phyloP scores from a whole-genome alignment of 2,113 vertebrate genomes.

The Eclectus roratus region DNA sequence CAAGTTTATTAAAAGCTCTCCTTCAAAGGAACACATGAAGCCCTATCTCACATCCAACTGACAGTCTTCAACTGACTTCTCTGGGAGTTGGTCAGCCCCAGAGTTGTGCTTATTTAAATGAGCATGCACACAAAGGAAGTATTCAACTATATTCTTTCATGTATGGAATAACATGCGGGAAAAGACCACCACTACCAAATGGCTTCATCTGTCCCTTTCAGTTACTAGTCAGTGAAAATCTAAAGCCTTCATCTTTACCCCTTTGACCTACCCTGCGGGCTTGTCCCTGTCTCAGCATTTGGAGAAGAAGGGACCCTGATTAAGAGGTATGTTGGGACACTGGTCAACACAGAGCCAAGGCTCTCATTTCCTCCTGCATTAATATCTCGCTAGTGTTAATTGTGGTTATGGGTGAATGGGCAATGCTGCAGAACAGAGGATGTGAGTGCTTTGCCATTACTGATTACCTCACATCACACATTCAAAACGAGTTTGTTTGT shows the following conservation, averaged over 20 bases:
- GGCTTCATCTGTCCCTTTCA: conserved; percentile 25
- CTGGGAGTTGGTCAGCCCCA: neutral
- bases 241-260: conserved; percentile 8
- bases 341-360: neutral
- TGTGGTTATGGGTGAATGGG: conserved; percentile 19
- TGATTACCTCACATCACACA: conserved; percentile 28
- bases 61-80: neutral
- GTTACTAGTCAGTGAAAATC: neutral
- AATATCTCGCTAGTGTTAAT: neutral
- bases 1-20: neutral
- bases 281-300: neutral
- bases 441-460: conserved; percentile 6
- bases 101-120: neutral
- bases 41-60: neutral
- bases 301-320: conserved; percentile 13
- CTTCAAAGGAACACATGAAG: neutral
- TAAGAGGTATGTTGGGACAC: neutral
- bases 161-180: neutral
- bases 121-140: neutral
- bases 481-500: neutral
- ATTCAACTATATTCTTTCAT: neutral
- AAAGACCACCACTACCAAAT: neutral
- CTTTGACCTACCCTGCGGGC: neutral
- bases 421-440: neutral
- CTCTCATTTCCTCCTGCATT: conserved; percentile 25